Base-by-base conservation (phyloP, 1,140 invertebrate genomes). In the Heterodera schachtii region DNA sequence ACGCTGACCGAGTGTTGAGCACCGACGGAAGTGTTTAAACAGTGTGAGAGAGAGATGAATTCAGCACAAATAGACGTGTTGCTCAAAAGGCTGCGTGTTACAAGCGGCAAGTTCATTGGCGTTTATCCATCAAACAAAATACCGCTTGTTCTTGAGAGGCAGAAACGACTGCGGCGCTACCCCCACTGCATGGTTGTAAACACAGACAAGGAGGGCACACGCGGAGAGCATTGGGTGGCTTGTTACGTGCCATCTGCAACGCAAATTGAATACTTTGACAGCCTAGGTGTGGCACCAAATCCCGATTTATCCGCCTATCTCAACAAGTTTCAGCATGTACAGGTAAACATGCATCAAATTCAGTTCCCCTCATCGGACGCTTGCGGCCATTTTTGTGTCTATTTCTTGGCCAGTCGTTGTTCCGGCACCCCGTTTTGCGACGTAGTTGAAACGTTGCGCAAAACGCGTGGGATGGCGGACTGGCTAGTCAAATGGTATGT, bases 141-240 rank as follows among this genome's bases (percentile, higher is more conserved):
- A 16, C 80, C 80, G 31, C 31, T 1, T 21, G 4, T 64, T 11
- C 43, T 19, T 7, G 52, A 31, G 13, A 57, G 52, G 43, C 9
- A 66, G n/a, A 31, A 7, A 31, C 31, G 31, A 31, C 0, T 31
- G 43, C 43, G 6, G 19, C 11, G n/a, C 9, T 80, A 82, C 66
- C 78, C 78, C 16, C 82, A 47, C 44, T 64, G 52, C n/a, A 60
- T 79, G 41, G n/a, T 81, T 43, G 79, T n/a, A n/a, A 81, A 81
- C n/a, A 81, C 75, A 43, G 44, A 19, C n/a, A 11, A n/a, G 11
- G 47, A 66, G 49, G 47, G 60, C 8, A 80, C 60, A 0, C 52
- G 43, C 13, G 79, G 79, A 0, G 13, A 75, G 21, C 79, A 80
- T 52, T 80, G 79, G 79, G 13, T 70, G 16, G 70, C 70, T 16